A percentile compares a stretch with the other conserved stretches of the same genome.
Evolutionary conservation across 2,888 invertebrate genomes (phyloP).

Genomic region (Platypus cylindrus): DNA sequence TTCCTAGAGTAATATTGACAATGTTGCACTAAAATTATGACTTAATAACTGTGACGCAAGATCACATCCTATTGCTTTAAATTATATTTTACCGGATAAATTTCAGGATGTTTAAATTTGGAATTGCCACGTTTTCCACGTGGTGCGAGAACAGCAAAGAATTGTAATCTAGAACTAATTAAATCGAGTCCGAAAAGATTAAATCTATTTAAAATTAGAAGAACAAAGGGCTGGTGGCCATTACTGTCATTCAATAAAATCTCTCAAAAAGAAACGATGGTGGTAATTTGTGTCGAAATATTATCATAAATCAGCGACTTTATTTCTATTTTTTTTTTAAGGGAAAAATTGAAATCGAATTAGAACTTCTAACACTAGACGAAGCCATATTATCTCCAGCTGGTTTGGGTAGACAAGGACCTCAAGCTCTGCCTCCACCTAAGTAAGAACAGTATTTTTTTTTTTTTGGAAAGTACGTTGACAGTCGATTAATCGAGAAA

Average conservation of each 20-base stretch:
- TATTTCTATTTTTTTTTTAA: constrained; percentile 30
- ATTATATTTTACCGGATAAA: background rate
- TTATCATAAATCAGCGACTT: no score
- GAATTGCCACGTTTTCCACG: constrained; percentile 48
- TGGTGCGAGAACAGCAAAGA: constrained; percentile 38
- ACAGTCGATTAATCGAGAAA: no score
- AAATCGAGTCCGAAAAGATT: constrained; percentile 37
- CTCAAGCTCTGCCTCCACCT: constrained; percentile 48
- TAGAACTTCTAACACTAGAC: constrained; percentile 45
- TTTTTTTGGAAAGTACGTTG: no score
- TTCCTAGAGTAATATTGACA: no score
- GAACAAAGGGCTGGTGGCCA: constrained; percentile 60
- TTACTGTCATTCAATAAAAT: constrained; percentile 31
- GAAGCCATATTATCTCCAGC: constrained; percentile 50
- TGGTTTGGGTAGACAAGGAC: constrained; percentile 51
- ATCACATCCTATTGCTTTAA: no score
- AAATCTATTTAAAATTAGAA: constrained; percentile 49
- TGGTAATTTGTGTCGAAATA: constrained; percentile 21
- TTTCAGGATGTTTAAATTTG: constrained; percentile 44
- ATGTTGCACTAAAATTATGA: no score
- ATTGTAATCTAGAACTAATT: constrained; percentile 37
- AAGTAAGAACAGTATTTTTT: no score
- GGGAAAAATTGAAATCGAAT: constrained; percentile 59
- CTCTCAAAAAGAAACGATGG: constrained; percentile 20
- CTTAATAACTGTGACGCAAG: no score